Conservation (phyloP, 1,140 invertebrate genomes). For the Latrodectus geometricus region DNA sequence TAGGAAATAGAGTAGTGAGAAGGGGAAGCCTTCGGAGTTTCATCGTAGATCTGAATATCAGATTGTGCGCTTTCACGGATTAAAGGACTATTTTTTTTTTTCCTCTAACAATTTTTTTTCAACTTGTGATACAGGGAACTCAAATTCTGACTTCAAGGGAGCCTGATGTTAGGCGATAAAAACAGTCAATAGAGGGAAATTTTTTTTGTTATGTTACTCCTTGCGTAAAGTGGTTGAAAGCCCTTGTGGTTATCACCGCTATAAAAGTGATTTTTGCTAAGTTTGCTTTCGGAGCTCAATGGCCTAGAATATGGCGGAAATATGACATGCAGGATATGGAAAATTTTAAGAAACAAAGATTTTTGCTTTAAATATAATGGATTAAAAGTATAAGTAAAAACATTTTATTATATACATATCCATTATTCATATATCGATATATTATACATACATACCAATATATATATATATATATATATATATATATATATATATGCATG, state of each 20-base stretch:
- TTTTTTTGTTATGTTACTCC: conserved; percentile 19
- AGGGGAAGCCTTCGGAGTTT: conserved; percentile 5
- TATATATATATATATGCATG: too few relatives aligned
- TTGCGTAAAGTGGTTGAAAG: conserved; percentile 8
- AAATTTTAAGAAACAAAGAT: too few relatives aligned
- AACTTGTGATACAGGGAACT: conserved; percentile 35
- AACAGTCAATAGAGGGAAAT: conserved; percentile 37
- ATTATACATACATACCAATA: too few relatives aligned
- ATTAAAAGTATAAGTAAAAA: too few relatives aligned
- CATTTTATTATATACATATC: too few relatives aligned
- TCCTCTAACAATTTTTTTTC: not conserved
- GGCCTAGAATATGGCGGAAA: too few relatives aligned
- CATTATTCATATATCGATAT: too few relatives aligned
- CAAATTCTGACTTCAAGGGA: conserved; percentile 44
- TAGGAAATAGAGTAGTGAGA: not conserved
- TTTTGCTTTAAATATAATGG: too few relatives aligned
- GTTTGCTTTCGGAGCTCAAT: not conserved
- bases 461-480: too few relatives aligned
- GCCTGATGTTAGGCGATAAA: conserved; percentile 56
- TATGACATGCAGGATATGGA: too few relatives aligned
- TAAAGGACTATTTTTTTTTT: conserved; percentile 27
- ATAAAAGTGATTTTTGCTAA: conserved; percentile 31
- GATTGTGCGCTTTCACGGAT: conserved; percentile 52
- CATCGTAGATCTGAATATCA: conserved; percentile 57
- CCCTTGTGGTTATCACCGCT: conserved; percentile 28